Conservation (phyloP, 2,888 invertebrate species). For the Agonopterix heracliana region DNA sequence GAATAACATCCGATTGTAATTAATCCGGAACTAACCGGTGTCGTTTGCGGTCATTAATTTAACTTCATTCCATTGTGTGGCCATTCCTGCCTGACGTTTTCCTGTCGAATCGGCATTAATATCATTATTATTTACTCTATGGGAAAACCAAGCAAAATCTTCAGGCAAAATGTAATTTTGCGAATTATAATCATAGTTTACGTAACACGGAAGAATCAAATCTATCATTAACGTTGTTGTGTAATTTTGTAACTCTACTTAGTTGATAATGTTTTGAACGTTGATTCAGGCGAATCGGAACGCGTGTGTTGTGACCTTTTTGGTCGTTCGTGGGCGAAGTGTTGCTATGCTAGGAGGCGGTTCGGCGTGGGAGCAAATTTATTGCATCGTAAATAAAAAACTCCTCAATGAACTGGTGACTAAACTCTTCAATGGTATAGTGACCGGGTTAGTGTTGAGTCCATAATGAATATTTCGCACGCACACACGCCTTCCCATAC, state of each 20-base stretch:
- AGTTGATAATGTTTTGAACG: too few species aligned
- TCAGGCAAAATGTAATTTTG: too few species aligned
- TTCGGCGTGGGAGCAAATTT: slow-evolving; percentile 41
- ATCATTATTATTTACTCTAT: too few species aligned
- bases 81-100: neutral
- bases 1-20: slow-evolving; percentile 30
- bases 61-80: slow-evolving; percentile 24
- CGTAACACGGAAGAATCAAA: too few species aligned
- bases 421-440: slow-evolving; percentile 30
- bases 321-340: slow-evolving; percentile 30
- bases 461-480: slow-evolving; percentile 14
- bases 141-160: too few species aligned
- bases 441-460: slow-evolving; percentile 30
- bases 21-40: slow-evolving; percentile 31
- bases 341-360: slow-evolving; percentile 38
- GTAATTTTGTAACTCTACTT: too few species aligned
- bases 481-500: neutral
- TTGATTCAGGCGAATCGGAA: neutral
- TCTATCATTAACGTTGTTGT: too few species aligned
- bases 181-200: too few species aligned
- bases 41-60: slow-evolving; percentile 36
- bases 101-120: too few species aligned
- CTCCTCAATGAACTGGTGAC: slow-evolving; percentile 36
- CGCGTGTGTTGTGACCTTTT: slow-evolving; percentile 32
- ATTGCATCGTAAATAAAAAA: slow-evolving; percentile 48